phyloP scores from a whole-genome alignment of 2,888 invertebrate genomes.

The Drosophila recens region DNA sequence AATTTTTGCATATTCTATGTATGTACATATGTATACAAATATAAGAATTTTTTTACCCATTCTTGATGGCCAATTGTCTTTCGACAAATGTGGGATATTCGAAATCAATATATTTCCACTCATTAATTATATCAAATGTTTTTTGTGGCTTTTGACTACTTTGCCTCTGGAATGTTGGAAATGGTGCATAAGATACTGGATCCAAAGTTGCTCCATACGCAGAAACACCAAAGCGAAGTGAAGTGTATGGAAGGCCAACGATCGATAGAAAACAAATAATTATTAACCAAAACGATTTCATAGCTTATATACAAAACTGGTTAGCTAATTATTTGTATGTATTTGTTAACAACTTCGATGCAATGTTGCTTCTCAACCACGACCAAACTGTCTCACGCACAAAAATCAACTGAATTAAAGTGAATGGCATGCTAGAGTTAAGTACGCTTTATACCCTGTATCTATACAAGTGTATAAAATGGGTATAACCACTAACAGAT shows the following conservation, averaged over 20 bases:
- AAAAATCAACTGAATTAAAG: slow-evolving; percentile 48
- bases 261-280: slow-evolving; percentile 40
- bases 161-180: slow-evolving; percentile 13
- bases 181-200: slow-evolving; percentile 8
- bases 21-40: background rate
- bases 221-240: slow-evolving; percentile 23
- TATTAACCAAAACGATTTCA: slow-evolving; percentile 34
- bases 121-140: slow-evolving; percentile 87
- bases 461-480: background rate
- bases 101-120: slow-evolving; percentile 92
- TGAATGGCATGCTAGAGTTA: slow-evolving; percentile 39
- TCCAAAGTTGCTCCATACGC: slow-evolving; percentile 20
- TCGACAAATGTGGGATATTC: slow-evolving; percentile 88
- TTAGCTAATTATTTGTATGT: slow-evolving; percentile 31
- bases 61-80: slow-evolving; percentile 87
- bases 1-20: background rate
- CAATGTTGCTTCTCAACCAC: slow-evolving; percentile 16
- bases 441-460: slow-evolving; percentile 33
- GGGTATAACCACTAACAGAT: slow-evolving; percentile 6
- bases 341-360: slow-evolving; percentile 20
- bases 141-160: background rate
- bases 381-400: slow-evolving; percentile 52
- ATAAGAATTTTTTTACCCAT: slow-evolving; percentile 85
- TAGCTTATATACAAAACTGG: slow-evolving; percentile 46
- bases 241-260: slow-evolving; percentile 49